Evolutionary conservation across 2,113 vertebrate genomes (phyloP), one percentile per base, ranked within the genome.

Genomic region (Melanerpes aurifrons): DNA sequence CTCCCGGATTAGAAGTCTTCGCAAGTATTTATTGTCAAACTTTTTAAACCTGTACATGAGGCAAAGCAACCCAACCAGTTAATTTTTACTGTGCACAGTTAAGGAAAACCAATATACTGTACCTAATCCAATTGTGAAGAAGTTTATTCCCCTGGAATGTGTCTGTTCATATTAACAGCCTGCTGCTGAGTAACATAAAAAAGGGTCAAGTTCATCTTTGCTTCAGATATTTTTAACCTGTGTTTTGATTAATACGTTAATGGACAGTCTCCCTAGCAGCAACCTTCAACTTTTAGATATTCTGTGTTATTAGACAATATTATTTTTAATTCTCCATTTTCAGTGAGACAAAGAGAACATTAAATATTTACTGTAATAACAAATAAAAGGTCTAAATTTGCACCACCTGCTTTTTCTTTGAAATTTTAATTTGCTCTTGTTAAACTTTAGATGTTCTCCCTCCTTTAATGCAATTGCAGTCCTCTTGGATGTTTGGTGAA

Each of bases 11-110:
- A 99, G 97, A 90, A 99, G 98, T 97, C 97, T 98, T 84, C 99
- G 97, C 87, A 99, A 94, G 73, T 99, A 96, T 66, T 95, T 98
- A 59, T 98, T 98, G 97, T 99, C 99, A 73, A 99, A 99, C 94
- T 98, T 99, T 93, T 99, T 98, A 96, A 99, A 99, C 95, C 99
- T 99, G 93, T 83, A 78, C 1, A 3, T 25, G 67, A 95, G 50
- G 76, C 73, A 96, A 96, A 93, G 58, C 93, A 94, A 88, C 6
- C 85, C 82, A 69, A 56, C 16, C 29, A 72, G 69, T 96, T 91
- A 94, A 90, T 82, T 91, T 80, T 66, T 70, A 83, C 25, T 37
- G 56, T 20, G 12, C 24, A 7, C 26, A 88, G 40, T 45, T 78
- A 64, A 71, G 66, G 40, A 90, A 88, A 94, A 54, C 8, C 50